These are phyloP conservation scores for Ptychadena robeensis DNA, from an alignment of 2,797 vertebrate genomes.

Conservation along the genomic window DNA sequence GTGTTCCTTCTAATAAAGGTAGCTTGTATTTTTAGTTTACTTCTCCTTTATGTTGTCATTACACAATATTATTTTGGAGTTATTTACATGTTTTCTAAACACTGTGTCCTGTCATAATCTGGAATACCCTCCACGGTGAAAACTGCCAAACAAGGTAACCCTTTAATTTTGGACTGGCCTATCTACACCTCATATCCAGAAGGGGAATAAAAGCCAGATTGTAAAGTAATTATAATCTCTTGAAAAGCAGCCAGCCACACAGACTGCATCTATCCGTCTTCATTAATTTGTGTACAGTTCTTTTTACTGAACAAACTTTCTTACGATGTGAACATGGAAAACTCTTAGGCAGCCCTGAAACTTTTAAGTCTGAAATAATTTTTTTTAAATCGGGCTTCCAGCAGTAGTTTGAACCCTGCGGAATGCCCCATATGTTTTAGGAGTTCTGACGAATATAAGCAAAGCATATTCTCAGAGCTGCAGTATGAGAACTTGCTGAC, in stretches of 20 bases:
- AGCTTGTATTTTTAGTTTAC: neutral
- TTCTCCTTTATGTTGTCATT: constrained; percentile 12
- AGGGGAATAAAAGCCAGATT: constrained; percentile 81
- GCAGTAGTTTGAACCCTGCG: constrained; percentile 70
- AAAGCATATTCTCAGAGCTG: constrained; percentile 73
- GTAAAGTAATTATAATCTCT: constrained; percentile 81
- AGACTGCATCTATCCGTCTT: constrained; percentile 74
- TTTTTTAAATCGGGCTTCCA: constrained; percentile 73
- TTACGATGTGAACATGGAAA: constrained; percentile 73
- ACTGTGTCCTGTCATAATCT: constrained; percentile 67
- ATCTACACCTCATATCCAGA: constrained; percentile 74
- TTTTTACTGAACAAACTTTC: constrained; percentile 75
- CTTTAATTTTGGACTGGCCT: constrained; percentile 72
- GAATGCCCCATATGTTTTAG: constrained; percentile 72
- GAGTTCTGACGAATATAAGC: constrained; percentile 75
- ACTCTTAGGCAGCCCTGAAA: constrained; percentile 77
- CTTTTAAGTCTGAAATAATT: constrained; percentile 76
- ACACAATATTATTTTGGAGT: constrained; percentile 29
- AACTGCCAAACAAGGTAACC: constrained; percentile 70
- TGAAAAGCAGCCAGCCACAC: constrained; percentile 74
- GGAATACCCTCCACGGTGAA: constrained; percentile 72
- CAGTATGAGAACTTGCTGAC: constrained; percentile 65
- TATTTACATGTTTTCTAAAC: constrained; percentile 63
- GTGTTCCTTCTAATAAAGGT: neutral
- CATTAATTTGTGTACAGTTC: constrained; percentile 76